Conservation (phyloP, 92 coral and sea anemone species). For the Bergia puertoricense region DNA sequence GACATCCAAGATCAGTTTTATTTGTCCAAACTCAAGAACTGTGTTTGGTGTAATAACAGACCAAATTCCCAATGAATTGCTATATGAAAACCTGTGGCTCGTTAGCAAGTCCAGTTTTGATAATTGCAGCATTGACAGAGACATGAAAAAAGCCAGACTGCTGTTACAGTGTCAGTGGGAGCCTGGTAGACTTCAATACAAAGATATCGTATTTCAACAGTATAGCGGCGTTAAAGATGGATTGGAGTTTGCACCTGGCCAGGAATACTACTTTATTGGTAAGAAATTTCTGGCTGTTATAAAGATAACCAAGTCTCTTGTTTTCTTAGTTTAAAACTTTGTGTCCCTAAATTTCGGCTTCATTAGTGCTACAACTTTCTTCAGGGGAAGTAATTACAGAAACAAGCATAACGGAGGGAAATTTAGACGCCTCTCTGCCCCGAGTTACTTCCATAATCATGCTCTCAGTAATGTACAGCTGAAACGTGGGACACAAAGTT, state of each 20-base stretch:
- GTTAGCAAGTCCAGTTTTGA: neutral
- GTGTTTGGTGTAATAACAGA: neutral
- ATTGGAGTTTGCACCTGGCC: neutral
- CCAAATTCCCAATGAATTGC: neutral
- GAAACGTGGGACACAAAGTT: too few species aligned
- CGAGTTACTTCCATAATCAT: too few species aligned
- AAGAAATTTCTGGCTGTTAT: neutral
- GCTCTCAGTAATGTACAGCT: too few species aligned
- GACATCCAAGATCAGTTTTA: too few species aligned
- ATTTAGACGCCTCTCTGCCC: too few species aligned
- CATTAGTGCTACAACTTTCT: too few species aligned
- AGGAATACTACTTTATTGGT: slow-evolving; percentile 6
- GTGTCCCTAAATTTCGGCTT: too few species aligned
- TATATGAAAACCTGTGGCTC: neutral
- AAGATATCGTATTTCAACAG: neutral
- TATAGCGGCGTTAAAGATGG: neutral
- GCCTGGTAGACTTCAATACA: neutral
- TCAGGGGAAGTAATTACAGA: too few species aligned
- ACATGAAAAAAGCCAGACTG: neutral
- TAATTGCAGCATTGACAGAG: neutral
- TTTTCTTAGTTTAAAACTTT: too few species aligned
- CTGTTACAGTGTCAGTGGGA: slow-evolving; percentile 2
- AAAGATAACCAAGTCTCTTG: too few species aligned
- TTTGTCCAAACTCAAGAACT: too few species aligned
- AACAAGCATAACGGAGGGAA: too few species aligned